A percentile compares a stretch with the other conserved stretches of the same genome.
Evolutionary conservation across 2,888 invertebrate species (phyloP).

Genomic region (Molorchus minor): DNA sequence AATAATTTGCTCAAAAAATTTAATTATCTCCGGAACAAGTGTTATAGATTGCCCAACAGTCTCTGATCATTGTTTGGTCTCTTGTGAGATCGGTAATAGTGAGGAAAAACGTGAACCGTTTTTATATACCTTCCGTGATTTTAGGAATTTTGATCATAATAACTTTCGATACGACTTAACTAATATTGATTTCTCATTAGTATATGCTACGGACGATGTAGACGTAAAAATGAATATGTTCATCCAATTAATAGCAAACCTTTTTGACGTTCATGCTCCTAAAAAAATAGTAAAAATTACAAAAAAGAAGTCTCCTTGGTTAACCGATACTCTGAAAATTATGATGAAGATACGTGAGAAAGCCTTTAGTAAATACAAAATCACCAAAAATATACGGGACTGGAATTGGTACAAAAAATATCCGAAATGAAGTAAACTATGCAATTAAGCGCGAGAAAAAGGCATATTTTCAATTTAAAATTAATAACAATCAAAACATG

Average conservation of each 20-base stretch:
- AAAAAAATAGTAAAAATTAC: neutral
- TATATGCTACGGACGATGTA: too few relatives aligned
- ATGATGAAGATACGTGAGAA: slow-evolving; percentile 5
- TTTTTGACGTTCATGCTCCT: too few relatives aligned
- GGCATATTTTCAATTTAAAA: neutral
- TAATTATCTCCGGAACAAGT: neutral
- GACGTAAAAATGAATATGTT: too few relatives aligned
- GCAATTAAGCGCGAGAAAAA: slow-evolving; percentile 5
- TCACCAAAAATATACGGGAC: neutral
- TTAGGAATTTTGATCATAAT: too few relatives aligned
- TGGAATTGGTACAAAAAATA: neutral
- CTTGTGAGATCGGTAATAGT: neutral
- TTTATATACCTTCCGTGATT: neutral
- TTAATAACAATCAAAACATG: slow-evolving; percentile 9
- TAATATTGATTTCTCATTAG: too few relatives aligned
- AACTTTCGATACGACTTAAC: too few relatives aligned
- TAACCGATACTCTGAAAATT: neutral
- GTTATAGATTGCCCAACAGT: neutral
- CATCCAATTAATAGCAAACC: too few relatives aligned
- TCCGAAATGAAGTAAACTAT: slow-evolving; percentile 7
- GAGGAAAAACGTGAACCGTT: neutral
- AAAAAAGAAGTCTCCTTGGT: slow-evolving; percentile 1
- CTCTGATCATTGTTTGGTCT: neutral
- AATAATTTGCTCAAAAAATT: neutral
- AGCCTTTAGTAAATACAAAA: neutral